These are phyloP conservation scores for Dendronephthya gigantea DNA, from an alignment of 64 coral and sea anemone genomes.

Conservation along the genomic window DNA sequence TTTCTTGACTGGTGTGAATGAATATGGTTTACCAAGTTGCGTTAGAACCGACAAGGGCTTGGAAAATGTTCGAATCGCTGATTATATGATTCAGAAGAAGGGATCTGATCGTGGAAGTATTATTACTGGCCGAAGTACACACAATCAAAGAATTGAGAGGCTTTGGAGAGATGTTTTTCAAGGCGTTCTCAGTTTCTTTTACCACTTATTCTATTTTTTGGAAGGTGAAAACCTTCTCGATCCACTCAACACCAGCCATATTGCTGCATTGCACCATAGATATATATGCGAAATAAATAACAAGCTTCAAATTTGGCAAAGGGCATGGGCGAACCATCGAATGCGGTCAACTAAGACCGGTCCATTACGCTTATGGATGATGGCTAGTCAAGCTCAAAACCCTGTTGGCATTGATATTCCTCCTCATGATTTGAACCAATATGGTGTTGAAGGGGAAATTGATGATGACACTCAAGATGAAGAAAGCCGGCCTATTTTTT, in stretches of 20 bases:
- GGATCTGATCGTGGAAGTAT: slow-evolving; percentile 2
- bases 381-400: background rate
- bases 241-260: background rate
- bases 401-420: background rate
- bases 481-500: background rate
- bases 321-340: background rate
- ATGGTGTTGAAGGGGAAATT: slow-evolving; percentile 9
- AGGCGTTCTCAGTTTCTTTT: background rate
- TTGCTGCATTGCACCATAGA: background rate
- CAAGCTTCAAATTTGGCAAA: background rate
- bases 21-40: slow-evolving; percentile 1
- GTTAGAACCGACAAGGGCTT: slow-evolving; percentile 13
- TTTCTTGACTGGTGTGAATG: background rate
- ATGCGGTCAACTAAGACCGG: background rate
- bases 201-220: slow-evolving; percentile 9
- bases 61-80: slow-evolving; percentile 1
- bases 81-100: background rate
- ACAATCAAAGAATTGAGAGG: slow-evolving; percentile 11
- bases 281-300: background rate
- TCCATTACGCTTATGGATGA: background rate
- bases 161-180: slow-evolving; percentile 6
- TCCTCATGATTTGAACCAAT: background rate
- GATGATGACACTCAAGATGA: background rate
- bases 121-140: background rate
- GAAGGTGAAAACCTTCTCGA: background rate